Evolutionary conservation across 2,113 vertebrate genomes (phyloP).

Genomic region (Dromaius novaehollandiae): DNA sequence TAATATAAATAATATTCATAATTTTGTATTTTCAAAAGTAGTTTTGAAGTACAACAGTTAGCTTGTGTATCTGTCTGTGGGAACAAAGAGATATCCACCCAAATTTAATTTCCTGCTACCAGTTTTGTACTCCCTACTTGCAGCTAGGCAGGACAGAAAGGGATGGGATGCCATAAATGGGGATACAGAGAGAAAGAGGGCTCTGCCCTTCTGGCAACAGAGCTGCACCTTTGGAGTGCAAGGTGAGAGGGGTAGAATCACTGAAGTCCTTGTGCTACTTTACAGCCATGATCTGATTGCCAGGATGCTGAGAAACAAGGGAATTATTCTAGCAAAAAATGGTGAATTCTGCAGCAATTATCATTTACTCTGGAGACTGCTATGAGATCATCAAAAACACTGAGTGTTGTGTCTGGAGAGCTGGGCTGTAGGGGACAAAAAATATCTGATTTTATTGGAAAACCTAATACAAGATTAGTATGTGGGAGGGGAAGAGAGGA

Average conservation of each 20-base stretch:
- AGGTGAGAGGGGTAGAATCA: not conserved
- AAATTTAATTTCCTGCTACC: not conserved
- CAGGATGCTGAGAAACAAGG: not conserved
- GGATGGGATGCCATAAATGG: rapidly evolving
- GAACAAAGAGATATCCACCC: not conserved
- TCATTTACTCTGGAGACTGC: not conserved
- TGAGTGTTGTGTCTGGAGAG: not conserved
- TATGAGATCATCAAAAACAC: conserved; percentile 24
- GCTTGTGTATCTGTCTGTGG: not conserved
- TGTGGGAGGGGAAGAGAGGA: not conserved
- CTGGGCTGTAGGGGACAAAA: conserved; percentile 1
- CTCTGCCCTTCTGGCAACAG: not conserved
- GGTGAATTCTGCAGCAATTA: not conserved
- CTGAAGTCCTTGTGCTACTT: not conserved
- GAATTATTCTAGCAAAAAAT: not conserved
- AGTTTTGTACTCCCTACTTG: not conserved
- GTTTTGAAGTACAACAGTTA: not conserved
- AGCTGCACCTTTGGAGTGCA: not conserved
- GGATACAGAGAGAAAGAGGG: not conserved
- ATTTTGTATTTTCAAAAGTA: not conserved
- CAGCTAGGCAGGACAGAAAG: not conserved
- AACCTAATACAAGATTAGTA: not conserved
- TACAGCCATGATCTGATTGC: not conserved
- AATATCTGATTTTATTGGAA: not conserved
- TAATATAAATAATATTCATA: not conserved